Evolutionary conservation across 2,797 vertebrate species (phyloP), one percentile per base, ranked within the genome.

Genomic region (Allobates femoralis): DNA sequence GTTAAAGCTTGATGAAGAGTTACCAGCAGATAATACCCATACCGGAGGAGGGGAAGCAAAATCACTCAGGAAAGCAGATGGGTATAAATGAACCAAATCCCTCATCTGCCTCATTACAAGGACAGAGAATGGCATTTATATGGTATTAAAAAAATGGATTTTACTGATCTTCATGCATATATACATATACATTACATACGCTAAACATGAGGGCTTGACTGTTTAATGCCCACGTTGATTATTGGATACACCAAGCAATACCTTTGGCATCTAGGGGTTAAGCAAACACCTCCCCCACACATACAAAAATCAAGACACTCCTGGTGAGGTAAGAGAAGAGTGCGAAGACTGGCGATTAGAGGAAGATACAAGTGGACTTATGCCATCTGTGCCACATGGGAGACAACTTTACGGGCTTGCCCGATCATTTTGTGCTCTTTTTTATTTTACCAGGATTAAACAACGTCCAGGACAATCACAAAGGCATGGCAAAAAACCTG

Each of bases 71-170:
- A 32, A 60, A 75, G 50, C 87, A 88, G 83, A 88, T 88, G 87
- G 87, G 51, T 84, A 81, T 88, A 81, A 80, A 88, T 80, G 69
- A 84, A 80, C 26, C 83, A 88, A 85, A 88, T 88, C 87, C 78
- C 78, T 85, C 55, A 81, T 87, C 76, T 56, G 67, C 78, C 77
- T 88, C 87, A 88, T 88, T 88, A 88, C 21, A 51, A 77, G 78
- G 69, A 23, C 46, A 53, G 51, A 81, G n/a, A 78, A 76, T 18
- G 15, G 51, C 79, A 81, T 88, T 81, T 88, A 85, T 69, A 64
- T 23, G 83, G 69, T 88, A 85, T 88, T 88, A 88, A 79, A 87
- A 66, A 56, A 41, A 83, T 69, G 74, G 51, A 79, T 62, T 41
- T 7, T 32, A 60, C 58, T 67, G 79, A 64, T 11, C 60, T 81